A percentile compares a stretch with the other conserved stretches of the same genome.
These are phyloP conservation scores for Gonioctena quinquepunctata DNA, from an alignment of 1,140 invertebrate species.

Conservation along the genomic window DNA sequence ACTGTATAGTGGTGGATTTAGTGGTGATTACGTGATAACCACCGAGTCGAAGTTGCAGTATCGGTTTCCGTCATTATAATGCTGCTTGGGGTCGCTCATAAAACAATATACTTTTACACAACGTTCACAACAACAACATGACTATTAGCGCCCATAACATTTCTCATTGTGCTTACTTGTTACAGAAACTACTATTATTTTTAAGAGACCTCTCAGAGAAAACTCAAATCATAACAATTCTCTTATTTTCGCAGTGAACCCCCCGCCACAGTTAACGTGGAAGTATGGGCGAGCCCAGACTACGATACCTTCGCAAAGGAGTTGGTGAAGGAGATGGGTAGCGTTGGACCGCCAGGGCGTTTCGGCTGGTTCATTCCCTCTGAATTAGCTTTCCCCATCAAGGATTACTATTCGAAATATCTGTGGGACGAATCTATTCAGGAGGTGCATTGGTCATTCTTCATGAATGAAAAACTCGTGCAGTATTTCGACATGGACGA, in stretches of 20 bases:
- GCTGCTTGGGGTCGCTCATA: no score
- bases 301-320: slow-evolving; percentile 58
- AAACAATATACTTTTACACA: no score
- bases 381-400: slow-evolving; percentile 47
- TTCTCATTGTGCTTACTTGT: no score
- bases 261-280: slow-evolving; percentile 71
- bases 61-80: no score
- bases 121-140: no score
- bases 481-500: slow-evolving; percentile 57
- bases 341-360: slow-evolving; percentile 65
- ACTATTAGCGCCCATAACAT: no score
- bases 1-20: no score
- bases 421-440: slow-evolving; percentile 26
- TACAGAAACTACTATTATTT: no score
- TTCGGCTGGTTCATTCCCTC: slow-evolving; percentile 75
- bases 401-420: slow-evolving; percentile 29
- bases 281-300: slow-evolving; percentile 69
- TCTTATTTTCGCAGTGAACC: slow-evolving; percentile 56
- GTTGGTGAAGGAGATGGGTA: slow-evolving; percentile 64
- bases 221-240: no score
- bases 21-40: no score
- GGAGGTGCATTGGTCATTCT: slow-evolving; percentile 59
- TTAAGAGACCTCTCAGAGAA: no score
- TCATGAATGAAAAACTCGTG: slow-evolving; percentile 55
- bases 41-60: no score